Evolutionary conservation across 2,797 vertebrate genomes (phyloP).

Genomic region (Nannoperca australis): DNA sequence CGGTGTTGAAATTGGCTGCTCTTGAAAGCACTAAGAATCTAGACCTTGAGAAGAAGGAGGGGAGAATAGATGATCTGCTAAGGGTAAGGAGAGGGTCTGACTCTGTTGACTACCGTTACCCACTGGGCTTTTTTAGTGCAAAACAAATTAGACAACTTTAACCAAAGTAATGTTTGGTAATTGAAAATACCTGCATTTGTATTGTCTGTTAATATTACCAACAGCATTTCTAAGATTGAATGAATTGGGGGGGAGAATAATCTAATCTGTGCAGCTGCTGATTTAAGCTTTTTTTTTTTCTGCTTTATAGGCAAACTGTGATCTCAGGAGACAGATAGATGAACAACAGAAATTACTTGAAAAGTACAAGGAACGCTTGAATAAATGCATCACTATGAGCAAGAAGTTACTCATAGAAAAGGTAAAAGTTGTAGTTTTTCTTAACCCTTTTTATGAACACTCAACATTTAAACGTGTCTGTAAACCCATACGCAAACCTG

Average conservation of each 20-base stretch:
- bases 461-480: background rate
- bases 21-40: conserved; percentile 99
- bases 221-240: background rate
- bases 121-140: background rate
- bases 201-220: conserved; percentile 5
- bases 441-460: background rate
- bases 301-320: conserved; percentile 94
- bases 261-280: background rate
- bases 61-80: conserved; percentile 98
- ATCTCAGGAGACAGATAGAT: conserved; percentile 99
- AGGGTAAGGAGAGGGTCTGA: conserved; percentile 87
- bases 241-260: background rate
- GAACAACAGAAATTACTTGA: conserved; percentile 99
- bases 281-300: conserved; percentile 4
- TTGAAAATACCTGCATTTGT: conserved; percentile 1
- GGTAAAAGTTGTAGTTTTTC: conserved; percentile 76
- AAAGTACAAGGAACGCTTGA: conserved; percentile 99
- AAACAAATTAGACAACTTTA: background rate
- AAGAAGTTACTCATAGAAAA: conserved; percentile 99
- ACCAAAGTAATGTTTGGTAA: background rate
- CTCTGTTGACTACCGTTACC: background rate
- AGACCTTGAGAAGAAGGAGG: conserved; percentile 99
- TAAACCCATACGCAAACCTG: background rate
- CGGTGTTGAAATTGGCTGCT: conserved; percentile 96
- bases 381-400: conserved; percentile 99